These are phyloP conservation scores for Sebastes kiyomatsui DNA, from an alignment of 2,797 vertebrate species.

Conservation along the genomic window DNA sequence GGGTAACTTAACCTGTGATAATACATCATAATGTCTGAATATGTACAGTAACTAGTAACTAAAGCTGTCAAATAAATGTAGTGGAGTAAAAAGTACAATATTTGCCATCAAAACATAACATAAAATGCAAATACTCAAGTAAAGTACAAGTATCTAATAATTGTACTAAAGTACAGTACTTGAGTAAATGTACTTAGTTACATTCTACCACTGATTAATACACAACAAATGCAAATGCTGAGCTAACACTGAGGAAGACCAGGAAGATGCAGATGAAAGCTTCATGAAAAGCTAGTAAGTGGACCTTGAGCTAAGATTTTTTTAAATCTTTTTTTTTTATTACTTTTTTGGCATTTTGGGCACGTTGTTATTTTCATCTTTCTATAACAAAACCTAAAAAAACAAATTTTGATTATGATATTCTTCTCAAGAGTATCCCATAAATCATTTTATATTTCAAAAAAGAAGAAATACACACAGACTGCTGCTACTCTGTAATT, in stretches of 20 bases:
- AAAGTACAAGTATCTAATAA: too few relatives aligned
- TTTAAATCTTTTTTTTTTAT: too few relatives aligned
- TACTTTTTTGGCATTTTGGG: too few relatives aligned
- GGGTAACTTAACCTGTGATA: too few relatives aligned
- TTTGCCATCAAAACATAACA: too few relatives aligned
- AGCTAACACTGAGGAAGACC: not conserved
- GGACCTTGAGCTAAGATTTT: not conserved
- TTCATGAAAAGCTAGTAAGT: not conserved
- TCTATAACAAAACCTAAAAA: not conserved
- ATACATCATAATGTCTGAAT: too few relatives aligned
- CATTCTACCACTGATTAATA: not conserved
- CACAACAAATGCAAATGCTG: not conserved
- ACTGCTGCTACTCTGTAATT: conserved; percentile 26
- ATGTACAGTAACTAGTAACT: too few relatives aligned
- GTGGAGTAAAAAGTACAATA: too few relatives aligned
- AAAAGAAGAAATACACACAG: not conserved
- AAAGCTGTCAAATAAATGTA: too few relatives aligned
- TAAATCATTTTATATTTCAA: not conserved
- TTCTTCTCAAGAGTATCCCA: not conserved
- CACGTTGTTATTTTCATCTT: not conserved
- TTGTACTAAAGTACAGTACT: too few relatives aligned
- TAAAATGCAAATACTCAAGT: too few relatives aligned
- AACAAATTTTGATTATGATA: not conserved
- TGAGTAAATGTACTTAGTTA: too few relatives aligned
- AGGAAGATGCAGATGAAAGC: not conserved